These are phyloP conservation scores for Candidula unifasciata DNA, from an alignment of 2,888 invertebrate genomes.

Conservation along the genomic window DNA sequence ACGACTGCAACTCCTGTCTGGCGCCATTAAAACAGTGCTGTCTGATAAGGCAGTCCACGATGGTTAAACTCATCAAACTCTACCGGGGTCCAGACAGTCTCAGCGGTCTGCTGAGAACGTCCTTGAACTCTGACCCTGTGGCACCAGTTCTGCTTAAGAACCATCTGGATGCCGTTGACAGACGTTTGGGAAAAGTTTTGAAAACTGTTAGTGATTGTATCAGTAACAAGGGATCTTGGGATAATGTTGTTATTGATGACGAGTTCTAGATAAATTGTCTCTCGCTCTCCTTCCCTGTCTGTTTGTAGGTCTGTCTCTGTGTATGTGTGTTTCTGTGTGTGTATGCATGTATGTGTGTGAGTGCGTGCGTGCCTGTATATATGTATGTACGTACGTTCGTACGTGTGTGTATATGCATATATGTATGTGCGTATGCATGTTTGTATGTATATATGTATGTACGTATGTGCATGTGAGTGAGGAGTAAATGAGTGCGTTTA, in stretches of 20 bases:
- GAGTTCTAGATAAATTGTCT: too few relatives aligned
- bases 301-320: too few relatives aligned
- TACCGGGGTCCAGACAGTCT: conserved; percentile 80
- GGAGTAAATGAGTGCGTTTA: too few relatives aligned
- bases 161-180: conserved; percentile 92
- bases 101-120: conserved; percentile 86
- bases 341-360: too few relatives aligned
- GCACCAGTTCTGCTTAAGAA: conserved; percentile 94
- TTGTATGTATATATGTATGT: too few relatives aligned
- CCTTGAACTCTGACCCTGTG: conserved; percentile 89
- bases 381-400: too few relatives aligned
- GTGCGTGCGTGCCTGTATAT: too few relatives aligned
- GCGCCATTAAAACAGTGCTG: conserved; percentile 97
- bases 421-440: too few relatives aligned
- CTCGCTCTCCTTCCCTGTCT: too few relatives aligned
- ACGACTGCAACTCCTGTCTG: conserved; percentile 89
- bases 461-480: too few relatives aligned
- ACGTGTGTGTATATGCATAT: too few relatives aligned
- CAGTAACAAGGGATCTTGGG: conserved; percentile 55
- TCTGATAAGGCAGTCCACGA: conserved; percentile 90
- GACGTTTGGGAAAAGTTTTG: conserved; percentile 83
- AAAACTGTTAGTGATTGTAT: conserved; percentile 63
- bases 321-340: too few relatives aligned
- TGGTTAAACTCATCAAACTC: conserved; percentile 84
- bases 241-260: conserved; percentile 29